phyloP scores from a whole-genome alignment of 2,113 vertebrate species.

The Apteryx owenii region DNA sequence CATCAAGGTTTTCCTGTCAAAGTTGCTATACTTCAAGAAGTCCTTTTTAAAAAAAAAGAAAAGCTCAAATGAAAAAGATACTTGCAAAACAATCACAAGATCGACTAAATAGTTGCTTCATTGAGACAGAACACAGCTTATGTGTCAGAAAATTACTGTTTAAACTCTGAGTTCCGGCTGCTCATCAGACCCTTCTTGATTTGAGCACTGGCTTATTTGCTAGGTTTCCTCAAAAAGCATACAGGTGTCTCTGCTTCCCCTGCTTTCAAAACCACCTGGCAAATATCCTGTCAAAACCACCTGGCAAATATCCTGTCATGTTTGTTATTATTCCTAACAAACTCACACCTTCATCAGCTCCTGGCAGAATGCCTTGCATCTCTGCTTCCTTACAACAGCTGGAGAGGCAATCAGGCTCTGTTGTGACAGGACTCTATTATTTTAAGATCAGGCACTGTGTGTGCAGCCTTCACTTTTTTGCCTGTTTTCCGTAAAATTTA shows the following conservation, averaged over 20 bases:
- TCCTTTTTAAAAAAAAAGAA: neutral
- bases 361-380: neutral
- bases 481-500: neutral
- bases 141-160: neutral
- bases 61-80: neutral
- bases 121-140: neutral
- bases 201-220: neutral
- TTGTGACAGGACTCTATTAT: neutral
- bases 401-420: constrained; percentile 4
- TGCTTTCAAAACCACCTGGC: neutral
- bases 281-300: neutral
- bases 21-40: neutral
- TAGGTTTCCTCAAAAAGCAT: neutral
- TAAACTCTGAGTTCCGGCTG: neutral
- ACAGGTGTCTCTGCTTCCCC: neutral
- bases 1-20: neutral
- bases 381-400: constrained; percentile 16
- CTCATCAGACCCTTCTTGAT: fast-evolving
- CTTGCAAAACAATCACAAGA: neutral
- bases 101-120: neutral
- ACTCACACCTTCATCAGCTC: neutral
- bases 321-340: neutral
- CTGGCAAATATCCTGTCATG: neutral
- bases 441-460: neutral
- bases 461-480: neutral